Evolutionary conservation across 1,140 invertebrate genomes (phyloP).

Genomic region (Coptotermes formosanus): DNA sequence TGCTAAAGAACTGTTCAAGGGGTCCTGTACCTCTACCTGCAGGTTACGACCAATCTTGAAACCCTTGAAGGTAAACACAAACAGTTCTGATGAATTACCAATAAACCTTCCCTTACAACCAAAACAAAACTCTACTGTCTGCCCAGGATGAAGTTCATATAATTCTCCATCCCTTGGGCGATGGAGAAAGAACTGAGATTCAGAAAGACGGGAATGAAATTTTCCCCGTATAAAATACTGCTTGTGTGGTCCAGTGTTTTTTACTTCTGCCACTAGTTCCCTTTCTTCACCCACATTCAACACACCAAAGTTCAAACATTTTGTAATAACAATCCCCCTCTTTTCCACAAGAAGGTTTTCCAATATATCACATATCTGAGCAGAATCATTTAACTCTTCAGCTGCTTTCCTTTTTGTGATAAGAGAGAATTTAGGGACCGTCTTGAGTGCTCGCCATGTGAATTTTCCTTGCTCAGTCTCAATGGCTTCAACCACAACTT

Average conservation of each 20-base stretch:
- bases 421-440: background rate
- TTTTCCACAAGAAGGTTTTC: slow-evolving; percentile 29
- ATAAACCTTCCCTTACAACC: slow-evolving; percentile 53
- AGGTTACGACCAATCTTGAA: slow-evolving; percentile 58
- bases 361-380: background rate
- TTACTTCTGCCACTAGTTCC: slow-evolving; percentile 39
- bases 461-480: slow-evolving; percentile 63
- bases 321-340: slow-evolving; percentile 46
- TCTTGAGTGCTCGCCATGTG: slow-evolving; percentile 57
- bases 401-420: background rate
- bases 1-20: background rate
- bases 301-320: slow-evolving; percentile 44
- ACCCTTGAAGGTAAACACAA: slow-evolving; percentile 56
- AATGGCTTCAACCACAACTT: slow-evolving; percentile 49
- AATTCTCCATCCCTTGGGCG: slow-evolving; percentile 38
- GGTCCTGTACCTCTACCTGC: slow-evolving; percentile 21
- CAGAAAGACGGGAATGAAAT: slow-evolving; percentile 41
- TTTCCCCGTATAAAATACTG: slow-evolving; percentile 41
- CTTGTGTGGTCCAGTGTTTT: slow-evolving; percentile 45
- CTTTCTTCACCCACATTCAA: slow-evolving; percentile 46
- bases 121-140: slow-evolving; percentile 46
- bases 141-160: slow-evolving; percentile 42
- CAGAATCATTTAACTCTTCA: background rate
- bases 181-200: slow-evolving; percentile 47
- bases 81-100: slow-evolving; percentile 58